These are phyloP conservation scores for Xanthia togata DNA, from an alignment of 2,888 invertebrate genomes.

Conservation along the genomic window DNA sequence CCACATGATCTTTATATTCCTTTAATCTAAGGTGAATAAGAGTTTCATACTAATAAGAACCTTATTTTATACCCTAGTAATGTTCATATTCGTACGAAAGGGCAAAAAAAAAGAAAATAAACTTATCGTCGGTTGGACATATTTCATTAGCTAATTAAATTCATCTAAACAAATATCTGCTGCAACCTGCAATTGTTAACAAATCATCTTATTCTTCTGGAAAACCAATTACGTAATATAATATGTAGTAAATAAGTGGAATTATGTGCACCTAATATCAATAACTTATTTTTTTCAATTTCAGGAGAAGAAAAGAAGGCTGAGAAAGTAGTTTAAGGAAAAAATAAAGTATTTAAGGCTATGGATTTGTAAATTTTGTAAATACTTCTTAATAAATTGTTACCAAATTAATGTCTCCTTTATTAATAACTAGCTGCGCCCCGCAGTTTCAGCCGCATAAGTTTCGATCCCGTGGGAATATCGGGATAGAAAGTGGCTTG, in stretches of 20 bases:
- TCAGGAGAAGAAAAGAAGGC: constrained; percentile 54
- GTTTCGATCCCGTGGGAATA: too few species aligned
- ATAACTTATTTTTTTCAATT: constrained; percentile 20
- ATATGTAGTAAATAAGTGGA: too few species aligned
- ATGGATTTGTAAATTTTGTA: constrained; percentile 62
- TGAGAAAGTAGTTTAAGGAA: constrained; percentile 58
- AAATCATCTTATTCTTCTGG: too few species aligned
- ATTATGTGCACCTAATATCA: not conserved
- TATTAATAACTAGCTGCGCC: too few species aligned
- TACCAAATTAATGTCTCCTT: not conserved
- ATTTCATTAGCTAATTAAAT: not conserved
- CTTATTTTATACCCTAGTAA: not conserved
- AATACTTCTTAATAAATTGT: constrained; percentile 49
- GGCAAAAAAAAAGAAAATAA: not conserved
- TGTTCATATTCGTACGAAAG: not conserved
- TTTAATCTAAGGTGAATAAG: too few species aligned
- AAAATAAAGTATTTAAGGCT: not conserved
- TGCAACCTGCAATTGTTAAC: not conserved
- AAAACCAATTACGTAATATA: too few species aligned
- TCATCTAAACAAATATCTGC: not conserved
- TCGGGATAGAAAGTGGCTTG: too few species aligned
- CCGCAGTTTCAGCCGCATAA: too few species aligned
- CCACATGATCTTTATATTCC: too few species aligned
- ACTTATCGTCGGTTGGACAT: not conserved
- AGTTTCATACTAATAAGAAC: not conserved